These are phyloP conservation scores for Hylomyscus alleni DNA, from an alignment of 2,797 vertebrate species.

Conservation along the genomic window DNA sequence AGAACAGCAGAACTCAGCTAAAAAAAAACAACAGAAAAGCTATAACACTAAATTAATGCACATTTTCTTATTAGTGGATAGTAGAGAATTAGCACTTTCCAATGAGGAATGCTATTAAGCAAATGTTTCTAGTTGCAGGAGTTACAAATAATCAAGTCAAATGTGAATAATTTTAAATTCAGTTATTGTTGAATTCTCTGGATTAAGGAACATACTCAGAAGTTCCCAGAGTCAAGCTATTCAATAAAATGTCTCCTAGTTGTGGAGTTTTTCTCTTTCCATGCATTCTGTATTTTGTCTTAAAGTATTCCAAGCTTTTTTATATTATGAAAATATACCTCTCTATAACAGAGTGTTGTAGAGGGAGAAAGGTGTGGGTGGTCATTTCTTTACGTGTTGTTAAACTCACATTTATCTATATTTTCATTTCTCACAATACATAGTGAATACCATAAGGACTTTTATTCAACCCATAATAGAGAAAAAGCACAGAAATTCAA, in stretches of 20 bases:
- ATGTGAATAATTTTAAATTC: slow-evolving; percentile 61
- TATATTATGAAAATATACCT: slow-evolving; percentile 3
- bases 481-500: slow-evolving; percentile 38
- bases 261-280: slow-evolving; percentile 36
- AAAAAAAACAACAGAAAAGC: slow-evolving; percentile 35
- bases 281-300: slow-evolving; percentile 57
- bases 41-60: slow-evolving; percentile 49
- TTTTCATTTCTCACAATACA: slow-evolving; percentile 22
- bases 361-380: background rate
- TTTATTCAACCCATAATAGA: background rate
- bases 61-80: slow-evolving; percentile 53
- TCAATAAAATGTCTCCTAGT: background rate
- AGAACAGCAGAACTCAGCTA: slow-evolving; percentile 41
- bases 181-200: slow-evolving; percentile 31
- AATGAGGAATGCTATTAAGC: slow-evolving; percentile 42
- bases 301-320: slow-evolving; percentile 19
- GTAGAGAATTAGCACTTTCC: slow-evolving; percentile 58
- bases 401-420: slow-evolving; percentile 23
- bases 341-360: slow-evolving; percentile 19
- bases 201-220: slow-evolving; percentile 2
- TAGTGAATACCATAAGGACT: background rate
- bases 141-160: background rate
- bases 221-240: slow-evolving; percentile 1
- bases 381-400: slow-evolving; percentile 25
- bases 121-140: slow-evolving; percentile 67